Conservation (phyloP, 1,140 invertebrate genomes). For the Anoplophora glabripennis region DNA sequence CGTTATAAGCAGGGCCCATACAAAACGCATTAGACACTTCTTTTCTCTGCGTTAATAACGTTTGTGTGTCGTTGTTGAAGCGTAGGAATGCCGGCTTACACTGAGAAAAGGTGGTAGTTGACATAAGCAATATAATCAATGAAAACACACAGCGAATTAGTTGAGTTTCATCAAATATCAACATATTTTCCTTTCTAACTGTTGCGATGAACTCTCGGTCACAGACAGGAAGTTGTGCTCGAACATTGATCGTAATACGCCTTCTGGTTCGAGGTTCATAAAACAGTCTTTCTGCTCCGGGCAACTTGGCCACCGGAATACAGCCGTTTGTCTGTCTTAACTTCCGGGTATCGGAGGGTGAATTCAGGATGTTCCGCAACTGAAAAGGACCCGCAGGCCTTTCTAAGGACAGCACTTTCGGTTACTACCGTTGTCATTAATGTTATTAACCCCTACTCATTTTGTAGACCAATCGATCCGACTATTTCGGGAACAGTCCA, state of each 20-base stretch:
- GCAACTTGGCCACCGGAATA: conserved; percentile 9
- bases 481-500: too few species aligned
- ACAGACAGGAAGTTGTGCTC: conserved; percentile 2
- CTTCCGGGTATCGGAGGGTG: conserved; percentile 8
- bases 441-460: too few species aligned
- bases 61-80: neutral
- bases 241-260: conserved; percentile 16
- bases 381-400: neutral
- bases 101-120: too few species aligned
- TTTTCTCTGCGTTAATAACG: neutral
- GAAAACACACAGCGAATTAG: too few species aligned
- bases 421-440: too few species aligned
- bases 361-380: neutral
- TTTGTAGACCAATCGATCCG: too few species aligned
- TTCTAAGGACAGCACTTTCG: too few species aligned
- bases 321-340: conserved; percentile 16
- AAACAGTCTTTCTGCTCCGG: conserved; percentile 12
- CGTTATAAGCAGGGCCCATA: neutral
- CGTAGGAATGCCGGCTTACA: too few species aligned
- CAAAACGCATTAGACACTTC: conserved; percentile 10
- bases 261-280: conserved; percentile 10
- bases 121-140: too few species aligned
- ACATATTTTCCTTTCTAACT: too few species aligned
- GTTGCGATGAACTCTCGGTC: too few species aligned
- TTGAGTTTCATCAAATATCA: too few species aligned